These are phyloP conservation scores for Dendrolimus pini DNA, from an alignment of 2,888 invertebrate species.

Conservation along the genomic window DNA sequence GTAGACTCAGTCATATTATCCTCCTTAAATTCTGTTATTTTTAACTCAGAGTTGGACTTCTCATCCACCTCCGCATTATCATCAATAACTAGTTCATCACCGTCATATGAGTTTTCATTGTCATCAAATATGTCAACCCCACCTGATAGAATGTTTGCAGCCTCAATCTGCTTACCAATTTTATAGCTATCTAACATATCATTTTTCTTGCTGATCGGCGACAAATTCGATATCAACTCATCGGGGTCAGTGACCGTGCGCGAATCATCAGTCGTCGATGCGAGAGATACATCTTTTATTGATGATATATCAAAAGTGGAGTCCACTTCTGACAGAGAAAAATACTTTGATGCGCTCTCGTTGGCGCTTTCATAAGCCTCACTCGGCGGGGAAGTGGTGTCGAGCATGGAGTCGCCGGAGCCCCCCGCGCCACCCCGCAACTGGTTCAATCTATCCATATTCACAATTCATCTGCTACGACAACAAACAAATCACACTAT, in stretches of 20 bases:
- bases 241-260: constrained; percentile 34
- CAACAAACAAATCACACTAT: constrained; percentile 30
- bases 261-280: constrained; percentile 28
- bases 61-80: constrained; percentile 57
- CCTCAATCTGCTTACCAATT: constrained; percentile 66
- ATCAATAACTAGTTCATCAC: constrained; percentile 67
- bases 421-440: constrained; percentile 55
- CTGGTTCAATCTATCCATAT: constrained; percentile 69
- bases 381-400: constrained; percentile 52
- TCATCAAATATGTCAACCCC: constrained; percentile 71
- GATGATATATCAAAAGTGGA: constrained; percentile 53
- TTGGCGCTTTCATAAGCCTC: constrained; percentile 64
- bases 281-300: constrained; percentile 46
- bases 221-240: constrained; percentile 46
- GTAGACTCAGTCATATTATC: constrained; percentile 27
- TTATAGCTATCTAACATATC: constrained; percentile 54
- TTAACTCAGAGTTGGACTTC: constrained; percentile 34
- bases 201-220: constrained; percentile 52
- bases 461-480: constrained; percentile 66
- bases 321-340: constrained; percentile 61
- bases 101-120: constrained; percentile 71
- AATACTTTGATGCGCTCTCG: constrained; percentile 62
- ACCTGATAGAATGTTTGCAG: constrained; percentile 66
- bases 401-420: constrained; percentile 55
- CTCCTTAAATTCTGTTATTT: constrained; percentile 25